phyloP scores from a whole-genome alignment of 2,113 vertebrate species.

The Procavia capensis region DNA sequence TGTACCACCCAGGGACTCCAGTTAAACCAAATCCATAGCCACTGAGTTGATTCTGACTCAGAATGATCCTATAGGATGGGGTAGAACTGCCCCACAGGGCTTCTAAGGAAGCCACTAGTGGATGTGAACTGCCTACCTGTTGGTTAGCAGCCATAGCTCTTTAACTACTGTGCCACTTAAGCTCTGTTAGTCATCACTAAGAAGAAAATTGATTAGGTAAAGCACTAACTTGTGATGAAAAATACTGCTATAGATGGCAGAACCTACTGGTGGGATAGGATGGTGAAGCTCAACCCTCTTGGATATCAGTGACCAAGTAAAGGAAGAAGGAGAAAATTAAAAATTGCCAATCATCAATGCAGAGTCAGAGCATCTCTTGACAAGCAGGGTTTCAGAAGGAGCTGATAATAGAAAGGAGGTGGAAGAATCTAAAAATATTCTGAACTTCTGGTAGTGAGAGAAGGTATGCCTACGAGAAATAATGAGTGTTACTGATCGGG shows the following conservation, averaged over 20 bases:
- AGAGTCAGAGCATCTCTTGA: background rate
- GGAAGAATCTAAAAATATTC: slow-evolving; percentile 38
- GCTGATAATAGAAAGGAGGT: background rate
- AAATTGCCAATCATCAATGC: background rate
- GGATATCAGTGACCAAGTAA: background rate
- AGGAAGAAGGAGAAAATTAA: background rate
- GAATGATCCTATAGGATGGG: too few relatives aligned
- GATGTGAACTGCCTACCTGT: too few relatives aligned
- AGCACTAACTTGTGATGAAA: background rate
- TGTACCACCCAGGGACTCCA: background rate
- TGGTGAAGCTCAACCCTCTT: background rate
- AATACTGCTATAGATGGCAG: background rate
- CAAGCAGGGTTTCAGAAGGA: background rate
- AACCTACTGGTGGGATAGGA: background rate
- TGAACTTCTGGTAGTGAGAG: background rate
- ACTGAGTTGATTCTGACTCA: too few relatives aligned
- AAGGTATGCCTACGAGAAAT: background rate
- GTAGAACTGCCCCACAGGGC: too few relatives aligned
- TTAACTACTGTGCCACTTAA: too few relatives aligned
- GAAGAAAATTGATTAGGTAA: background rate
- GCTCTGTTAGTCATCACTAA: background rate
- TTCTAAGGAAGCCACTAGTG: too few relatives aligned
- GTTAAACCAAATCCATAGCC: too few relatives aligned
- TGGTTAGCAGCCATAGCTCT: too few relatives aligned
- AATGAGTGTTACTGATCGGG: background rate